A percentile compares a stretch with the other conserved stretches of the same genome.
Evolutionary conservation across 2,797 vertebrate species (phyloP).

Genomic region (Rousettus madagascariensis): DNA sequence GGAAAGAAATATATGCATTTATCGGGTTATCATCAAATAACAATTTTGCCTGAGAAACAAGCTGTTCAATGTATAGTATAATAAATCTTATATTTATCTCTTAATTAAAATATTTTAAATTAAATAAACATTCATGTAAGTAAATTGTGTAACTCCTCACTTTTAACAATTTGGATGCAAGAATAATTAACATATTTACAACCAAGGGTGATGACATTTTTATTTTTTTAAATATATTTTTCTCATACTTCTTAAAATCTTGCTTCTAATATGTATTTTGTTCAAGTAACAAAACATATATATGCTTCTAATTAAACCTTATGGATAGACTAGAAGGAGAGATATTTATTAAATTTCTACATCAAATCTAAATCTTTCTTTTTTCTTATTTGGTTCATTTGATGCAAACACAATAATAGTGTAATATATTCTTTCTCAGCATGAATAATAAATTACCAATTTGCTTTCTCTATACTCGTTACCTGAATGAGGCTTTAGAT

Average conservation of each 20-base stretch:
- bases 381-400: conserved; percentile 55
- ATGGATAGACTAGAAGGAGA: conserved; percentile 21
- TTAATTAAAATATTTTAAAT: conserved; percentile 42
- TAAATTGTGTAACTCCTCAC: not conserved
- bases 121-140: conserved; percentile 18
- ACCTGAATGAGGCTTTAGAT: conserved; percentile 53
- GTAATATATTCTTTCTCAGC: conserved; percentile 60
- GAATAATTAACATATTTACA: conserved; percentile 43
- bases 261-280: conserved; percentile 33
- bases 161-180: conserved; percentile 50
- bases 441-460: conserved; percentile 64
- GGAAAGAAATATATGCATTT: conserved; percentile 10
- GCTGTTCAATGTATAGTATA: not conserved
- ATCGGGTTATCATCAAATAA: not conserved
- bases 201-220: conserved; percentile 5
- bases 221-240: conserved; percentile 45
- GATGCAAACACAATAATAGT: conserved; percentile 53
- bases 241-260: conserved; percentile 41
- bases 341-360: conserved; percentile 55
- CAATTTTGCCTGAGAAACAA: conserved; percentile 45
- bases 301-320: conserved; percentile 39
- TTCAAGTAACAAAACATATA: conserved; percentile 43
- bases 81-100: conserved; percentile 8
- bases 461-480: conserved; percentile 59
- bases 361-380: conserved; percentile 48